Evolutionary conservation across 1,140 invertebrate genomes (phyloP).

Genomic region (Liolophura sinensis): DNA sequence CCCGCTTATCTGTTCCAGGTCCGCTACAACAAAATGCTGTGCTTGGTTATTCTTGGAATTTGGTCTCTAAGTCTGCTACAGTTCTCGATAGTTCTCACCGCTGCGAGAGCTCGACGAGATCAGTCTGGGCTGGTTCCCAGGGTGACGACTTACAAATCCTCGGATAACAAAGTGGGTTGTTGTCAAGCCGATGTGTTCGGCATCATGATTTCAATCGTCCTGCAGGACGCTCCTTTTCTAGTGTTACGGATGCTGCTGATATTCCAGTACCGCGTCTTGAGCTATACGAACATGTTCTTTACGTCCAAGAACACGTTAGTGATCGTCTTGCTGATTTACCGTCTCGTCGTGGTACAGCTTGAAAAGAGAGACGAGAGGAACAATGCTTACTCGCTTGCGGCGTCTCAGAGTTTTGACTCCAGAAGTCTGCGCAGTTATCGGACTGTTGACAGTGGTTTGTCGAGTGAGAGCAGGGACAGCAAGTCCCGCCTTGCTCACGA

Average conservation of each 20-base stretch:
- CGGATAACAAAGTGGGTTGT: not conserved
- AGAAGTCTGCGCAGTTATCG: too few species aligned
- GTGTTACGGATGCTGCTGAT: constrained; percentile 81
- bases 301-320: constrained; percentile 85
- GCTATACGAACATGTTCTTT: constrained; percentile 88
- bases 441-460: too few species aligned
- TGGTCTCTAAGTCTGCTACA: constrained; percentile 84
- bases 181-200: constrained; percentile 75
- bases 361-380: too few species aligned
- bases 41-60: constrained; percentile 51
- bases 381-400: too few species aligned
- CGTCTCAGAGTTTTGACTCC: too few species aligned
- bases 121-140: constrained; percentile 36
- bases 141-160: not conserved
- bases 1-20: constrained; percentile 18
- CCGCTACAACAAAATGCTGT: constrained; percentile 43
- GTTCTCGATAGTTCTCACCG: constrained; percentile 87
- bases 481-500: too few species aligned
- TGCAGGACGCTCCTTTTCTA: constrained; percentile 79
- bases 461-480: too few species aligned
- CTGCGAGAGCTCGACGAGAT: constrained; percentile 75
- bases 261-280: constrained; percentile 80
- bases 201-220: constrained; percentile 57
- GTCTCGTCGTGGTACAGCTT: constrained; percentile 65
- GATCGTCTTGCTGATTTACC: constrained; percentile 78